phyloP scores from a whole-genome alignment of 1,140 invertebrate species.

The Cotesia vestalis region DNA sequence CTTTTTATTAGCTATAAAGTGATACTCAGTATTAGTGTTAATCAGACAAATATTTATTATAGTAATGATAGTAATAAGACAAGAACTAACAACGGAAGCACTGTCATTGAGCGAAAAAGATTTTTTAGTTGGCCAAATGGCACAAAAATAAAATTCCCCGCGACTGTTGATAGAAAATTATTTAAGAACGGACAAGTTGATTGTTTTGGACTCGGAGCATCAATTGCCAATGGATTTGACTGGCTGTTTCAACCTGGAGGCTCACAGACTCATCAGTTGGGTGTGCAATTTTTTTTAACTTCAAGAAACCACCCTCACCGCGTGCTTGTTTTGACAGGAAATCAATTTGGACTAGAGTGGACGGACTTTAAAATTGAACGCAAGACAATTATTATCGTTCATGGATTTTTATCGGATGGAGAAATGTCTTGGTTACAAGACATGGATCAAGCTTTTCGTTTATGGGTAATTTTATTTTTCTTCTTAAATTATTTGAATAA shows the following conservation, averaged over 20 bases:
- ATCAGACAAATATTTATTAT: too few species aligned
- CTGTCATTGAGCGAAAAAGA: too few species aligned
- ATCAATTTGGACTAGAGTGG: conserved; percentile 70
- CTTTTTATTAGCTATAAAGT: too few species aligned
- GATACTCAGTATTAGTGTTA: too few species aligned
- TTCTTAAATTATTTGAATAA: conserved; percentile 14
- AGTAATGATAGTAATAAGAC: too few species aligned
- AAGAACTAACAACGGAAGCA: too few species aligned
- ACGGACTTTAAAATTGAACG: conserved; percentile 65
- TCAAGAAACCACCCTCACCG: conserved; percentile 48
- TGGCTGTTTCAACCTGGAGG: conserved; percentile 47
- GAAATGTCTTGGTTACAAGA: conserved; percentile 65
- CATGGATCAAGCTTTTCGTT: conserved; percentile 65
- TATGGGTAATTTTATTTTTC: conserved; percentile 58
- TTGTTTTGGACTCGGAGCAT: conserved; percentile 54
- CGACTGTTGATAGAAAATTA: background rate
- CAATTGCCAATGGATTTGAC: conserved; percentile 43
- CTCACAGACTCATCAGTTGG: conserved; percentile 43
- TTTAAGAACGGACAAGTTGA: conserved; percentile 42
- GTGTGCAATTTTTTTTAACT: conserved; percentile 55
- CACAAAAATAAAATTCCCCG: conserved; percentile 8
- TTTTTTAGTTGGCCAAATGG: conserved; percentile 19
- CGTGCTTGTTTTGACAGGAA: conserved; percentile 52
- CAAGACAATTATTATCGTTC: conserved; percentile 67
- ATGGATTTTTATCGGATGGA: conserved; percentile 69